These are phyloP conservation scores for Drosophila hydei DNA, from an alignment of 1,140 invertebrate species.

Conservation along the genomic window DNA sequence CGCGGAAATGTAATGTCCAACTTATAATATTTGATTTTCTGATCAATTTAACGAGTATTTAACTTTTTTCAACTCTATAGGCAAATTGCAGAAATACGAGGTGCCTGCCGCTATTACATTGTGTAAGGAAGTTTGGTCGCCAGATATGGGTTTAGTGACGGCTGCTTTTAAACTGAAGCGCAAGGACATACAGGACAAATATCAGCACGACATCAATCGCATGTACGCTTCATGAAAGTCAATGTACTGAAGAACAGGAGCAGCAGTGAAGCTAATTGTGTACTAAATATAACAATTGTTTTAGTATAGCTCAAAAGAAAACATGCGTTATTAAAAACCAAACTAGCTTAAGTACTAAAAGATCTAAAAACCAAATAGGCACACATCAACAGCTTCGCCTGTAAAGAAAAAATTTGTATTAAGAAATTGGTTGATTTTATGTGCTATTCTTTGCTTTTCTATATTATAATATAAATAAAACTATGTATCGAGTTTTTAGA, in stretches of 20 bases:
- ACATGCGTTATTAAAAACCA: conserved; percentile 51
- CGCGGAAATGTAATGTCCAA: conserved; percentile 89
- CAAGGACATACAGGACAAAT: conserved; percentile 96
- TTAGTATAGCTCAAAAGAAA: conserved; percentile 47
- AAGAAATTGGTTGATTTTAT: conserved; percentile 9
- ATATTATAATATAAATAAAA: conserved; percentile 19
- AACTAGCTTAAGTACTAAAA: conserved; percentile 64
- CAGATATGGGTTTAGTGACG: conserved; percentile 97
- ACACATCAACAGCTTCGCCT: conserved; percentile 18
- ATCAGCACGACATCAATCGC: conserved; percentile 94
- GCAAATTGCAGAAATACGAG: conserved; percentile 94
- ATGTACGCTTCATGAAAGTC: conserved; percentile 95
- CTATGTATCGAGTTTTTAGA: conserved; percentile 36
- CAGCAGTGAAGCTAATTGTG: conserved; percentile 48
- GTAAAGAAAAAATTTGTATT: conserved; percentile 9
- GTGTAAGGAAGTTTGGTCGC: conserved; percentile 96
- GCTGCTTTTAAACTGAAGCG: conserved; percentile 98
- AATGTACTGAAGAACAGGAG: conserved; percentile 59
- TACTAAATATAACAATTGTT: conserved; percentile 39
- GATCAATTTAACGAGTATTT: not conserved
- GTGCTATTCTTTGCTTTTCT: conserved; percentile 20
- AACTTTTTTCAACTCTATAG: conserved; percentile 85
- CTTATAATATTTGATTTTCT: not conserved
- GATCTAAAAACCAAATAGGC: conserved; percentile 54
- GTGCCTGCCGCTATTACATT: conserved; percentile 96